Percentiles rank a stretch among this genome's conserved stretches.
Conservation (phyloP, 2,113 vertebrate species). For the Eubucco bourcierii region DNA sequence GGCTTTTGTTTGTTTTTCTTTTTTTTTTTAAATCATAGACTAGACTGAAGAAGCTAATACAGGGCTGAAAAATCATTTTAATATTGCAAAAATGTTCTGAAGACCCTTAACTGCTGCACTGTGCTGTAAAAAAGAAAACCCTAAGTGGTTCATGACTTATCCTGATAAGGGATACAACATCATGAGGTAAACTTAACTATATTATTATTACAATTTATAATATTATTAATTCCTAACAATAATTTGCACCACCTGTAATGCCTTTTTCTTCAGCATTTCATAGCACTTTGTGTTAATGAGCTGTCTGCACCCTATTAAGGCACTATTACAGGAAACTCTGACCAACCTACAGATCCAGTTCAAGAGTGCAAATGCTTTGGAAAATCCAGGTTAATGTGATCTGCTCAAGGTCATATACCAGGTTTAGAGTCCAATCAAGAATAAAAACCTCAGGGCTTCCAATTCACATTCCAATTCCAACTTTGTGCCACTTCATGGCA, state of each 20-base stretch:
- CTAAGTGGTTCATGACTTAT: not conserved
- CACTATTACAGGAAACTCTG: not conserved
- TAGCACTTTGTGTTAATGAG: not conserved
- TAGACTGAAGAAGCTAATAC: not conserved
- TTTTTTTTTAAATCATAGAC: not conserved
- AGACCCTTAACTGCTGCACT: not conserved
- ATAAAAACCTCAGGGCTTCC: not conserved
- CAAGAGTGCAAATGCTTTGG: not conserved
- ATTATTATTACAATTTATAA: not conserved
- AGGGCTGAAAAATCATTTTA: slow-evolving; percentile 43
- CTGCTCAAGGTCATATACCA: not conserved
- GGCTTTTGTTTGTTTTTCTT: slow-evolving; percentile 6
- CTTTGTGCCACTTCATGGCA: not conserved
- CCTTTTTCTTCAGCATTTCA: not conserved
- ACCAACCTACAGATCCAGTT: not conserved
- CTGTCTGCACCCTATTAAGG: not conserved
- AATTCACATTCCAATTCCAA: not conserved
- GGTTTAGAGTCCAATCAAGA: not conserved
- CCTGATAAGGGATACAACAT: not conserved
- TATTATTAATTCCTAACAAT: not conserved
- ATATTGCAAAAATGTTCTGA: slow-evolving; percentile 1
- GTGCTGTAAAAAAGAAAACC: not conserved
- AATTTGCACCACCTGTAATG: not conserved
- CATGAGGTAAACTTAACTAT: not conserved
- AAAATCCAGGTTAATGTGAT: not conserved